Evolutionary conservation across 2,797 vertebrate species (phyloP), one percentile per base, ranked within the genome.

Genomic region (Clarias pachynema): DNA sequence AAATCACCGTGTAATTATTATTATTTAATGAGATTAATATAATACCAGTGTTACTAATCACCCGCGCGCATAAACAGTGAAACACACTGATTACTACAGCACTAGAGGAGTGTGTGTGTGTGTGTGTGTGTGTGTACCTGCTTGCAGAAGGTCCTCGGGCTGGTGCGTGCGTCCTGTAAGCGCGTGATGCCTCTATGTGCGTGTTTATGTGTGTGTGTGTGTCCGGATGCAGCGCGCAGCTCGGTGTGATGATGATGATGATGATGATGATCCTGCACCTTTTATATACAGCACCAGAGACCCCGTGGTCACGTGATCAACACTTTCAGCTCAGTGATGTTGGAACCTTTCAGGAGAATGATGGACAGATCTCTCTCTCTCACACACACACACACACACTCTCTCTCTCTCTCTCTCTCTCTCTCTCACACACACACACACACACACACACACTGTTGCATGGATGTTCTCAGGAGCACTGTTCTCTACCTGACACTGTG

Each of bases 251-350:
- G 62, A 29, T 26, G 62, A 65, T 66, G 62, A n/a, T 70, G 80
- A 0, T 24, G 69, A 83, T 74, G 82, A 0, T 24, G 69, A 83
- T 74, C 70, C 16, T 83, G 82, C 70, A 74, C 57, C 49, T 60
- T 69, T 57, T 59, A 14, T 24, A 12, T 14, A 40, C 34, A 24
- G n/a, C 34, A n/a, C 59, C 63, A n/a, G 77, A 63, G 75, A 62
- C 57, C 14, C 8, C 18, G 12, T 65, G 29, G 12, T 14, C 69
- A 82, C 31, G 66, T 72, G 68, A 40, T 18, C 22, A 26, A 26
- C 24, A 82, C 66, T 79, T 63, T 79, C 22, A 63, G 24, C 8
- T 37, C 75, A 79, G 31, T 79, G 57, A 40, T 40, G 15, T 18
- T 60, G 16, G 12, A 79, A 79, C 57, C 57, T 79, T 37, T 79